phyloP scores from a whole-genome alignment of 1,140 invertebrate species.

The Holcopasites calliopsidis region DNA sequence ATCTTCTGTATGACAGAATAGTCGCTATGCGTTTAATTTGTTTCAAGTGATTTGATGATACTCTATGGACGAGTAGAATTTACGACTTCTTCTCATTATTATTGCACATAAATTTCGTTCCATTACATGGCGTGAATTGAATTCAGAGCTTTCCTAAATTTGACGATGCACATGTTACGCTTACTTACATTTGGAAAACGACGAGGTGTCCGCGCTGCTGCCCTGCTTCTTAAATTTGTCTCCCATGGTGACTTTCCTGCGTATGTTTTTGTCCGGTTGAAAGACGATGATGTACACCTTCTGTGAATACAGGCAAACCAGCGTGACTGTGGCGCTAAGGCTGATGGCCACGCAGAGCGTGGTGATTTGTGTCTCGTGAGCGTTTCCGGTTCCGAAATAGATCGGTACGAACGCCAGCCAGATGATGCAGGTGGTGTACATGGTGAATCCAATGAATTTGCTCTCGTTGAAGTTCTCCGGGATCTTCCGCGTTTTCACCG shows the following conservation, averaged over 20 bases:
- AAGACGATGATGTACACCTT: slow-evolving; percentile 88
- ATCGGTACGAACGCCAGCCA: slow-evolving; percentile 89
- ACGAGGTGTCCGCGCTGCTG: slow-evolving; percentile 73
- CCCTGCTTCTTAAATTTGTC: slow-evolving; percentile 74
- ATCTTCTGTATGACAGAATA: too few species aligned
- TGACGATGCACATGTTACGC: neutral
- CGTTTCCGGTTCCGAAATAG: slow-evolving; percentile 85
- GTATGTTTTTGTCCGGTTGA: slow-evolving; percentile 84
- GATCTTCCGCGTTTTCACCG: slow-evolving; percentile 87
- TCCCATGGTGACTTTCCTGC: slow-evolving; percentile 71
- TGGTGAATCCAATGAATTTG: slow-evolving; percentile 87
- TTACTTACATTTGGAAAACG: slow-evolving; percentile 74
- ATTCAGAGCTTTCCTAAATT: neutral
- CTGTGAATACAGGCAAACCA: slow-evolving; percentile 87
- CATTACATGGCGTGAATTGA: neutral
- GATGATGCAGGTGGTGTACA: slow-evolving; percentile 90
- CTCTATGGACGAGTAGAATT: too few species aligned
- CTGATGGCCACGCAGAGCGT: slow-evolving; percentile 87
- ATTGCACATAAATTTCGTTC: too few species aligned
- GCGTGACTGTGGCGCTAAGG: slow-evolving; percentile 85
- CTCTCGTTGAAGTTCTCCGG: slow-evolving; percentile 90
- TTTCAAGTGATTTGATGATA: too few species aligned
- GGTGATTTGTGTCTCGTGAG: slow-evolving; percentile 86
- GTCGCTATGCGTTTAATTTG: too few species aligned
- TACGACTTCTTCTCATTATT: too few species aligned